Evolutionary conservation across 2,888 invertebrate species (phyloP), one percentile per base, ranked within the genome.

Genomic region (Limnephilus auricula): DNA sequence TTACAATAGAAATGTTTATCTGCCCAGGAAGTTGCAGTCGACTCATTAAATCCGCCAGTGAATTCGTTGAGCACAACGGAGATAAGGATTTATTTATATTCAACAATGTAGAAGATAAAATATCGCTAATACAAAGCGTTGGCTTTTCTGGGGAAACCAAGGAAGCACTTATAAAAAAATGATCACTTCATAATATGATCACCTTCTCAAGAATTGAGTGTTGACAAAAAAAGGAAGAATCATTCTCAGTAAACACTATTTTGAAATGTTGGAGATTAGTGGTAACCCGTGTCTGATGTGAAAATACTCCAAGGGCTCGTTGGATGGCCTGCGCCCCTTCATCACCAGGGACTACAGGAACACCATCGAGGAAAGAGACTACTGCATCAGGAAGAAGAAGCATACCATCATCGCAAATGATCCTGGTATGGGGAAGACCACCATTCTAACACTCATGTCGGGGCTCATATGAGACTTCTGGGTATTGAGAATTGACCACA

Each of bases 391-490:
- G 32, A 80, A 18, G 15, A 80, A 80, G 6, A 80, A 80, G 13
- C 15, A 9, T 6, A 32, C 32, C 15, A 80, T 80, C 30, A 80
- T 80, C 10, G 32, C 32, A 0, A 32, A 18, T 13, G 80, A 80
- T 15, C 80, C 80, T 18, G 80, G 80, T 31, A 80, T 80, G 80
- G 80, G 80, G 31, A 80, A 80, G 10, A 18, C 80, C 30, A 80
- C 80, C 30, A 80, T 13, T 2, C 18, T 80, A 18, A 80, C 80
- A 6, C 31, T 12, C 31, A n/a, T 80, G 30, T 80, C 80, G 4
- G 15, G 18, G 32, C 80, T 80, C 32, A 80, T 80, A 6, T 0
- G 6, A 80, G 4, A 31, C 13, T 31, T 13, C 10, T 80, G 80
- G 80, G 80, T 80, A 80, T 32, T 80, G 18, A 32, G 32, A 15